Evolutionary conservation across 2,113 vertebrate species (phyloP), one percentile per base, ranked within the genome.

Genomic region (Himantopus leucocephalus): DNA sequence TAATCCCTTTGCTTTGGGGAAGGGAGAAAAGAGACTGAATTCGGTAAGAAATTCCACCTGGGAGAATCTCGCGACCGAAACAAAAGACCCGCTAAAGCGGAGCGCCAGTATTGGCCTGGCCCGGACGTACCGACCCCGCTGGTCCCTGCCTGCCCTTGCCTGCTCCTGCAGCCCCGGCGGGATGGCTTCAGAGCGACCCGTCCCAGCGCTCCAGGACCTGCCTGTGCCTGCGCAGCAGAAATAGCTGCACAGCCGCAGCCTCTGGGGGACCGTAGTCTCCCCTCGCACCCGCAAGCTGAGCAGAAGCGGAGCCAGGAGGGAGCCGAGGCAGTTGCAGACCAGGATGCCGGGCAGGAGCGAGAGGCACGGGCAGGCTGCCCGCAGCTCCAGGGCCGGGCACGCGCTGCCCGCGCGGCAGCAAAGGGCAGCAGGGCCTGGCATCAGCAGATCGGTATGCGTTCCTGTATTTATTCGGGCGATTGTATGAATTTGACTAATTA

Each of bases 401-500:
- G 4, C 10, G 6, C 87, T 78, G 82, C 83, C 72, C 39, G 3
- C 32, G 2, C 55, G 48, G 62, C 82, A 85, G 88, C 71, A 37
- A 80, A 93, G 87, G 92, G 81, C 77, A 88, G 66, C 62, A 27
- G 43, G 70, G 60, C 45, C 89, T 84, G 70, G 80, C 89, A 84
- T 84, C 94, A 96, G 95, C 76, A 78, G 56, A 93, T 90, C 1
- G 26, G 88, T 90, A 92, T 83, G 85, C 12, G 4, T 47, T 39
- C 53, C 88, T 80, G 71, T 95, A 94, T 95, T 91, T 87, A 86
- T 85, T 91, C 84, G 86, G 64, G 91, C 1, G 17, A 84, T 84
- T 88, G 91, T 59, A 84, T 75, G 75, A 94, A 94, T 90, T 93
- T 92, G 85, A 86, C 78, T 85, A 92, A 96, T 84, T 91, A 91